Percentiles rank a stretch among this genome's conserved stretches.
phyloP scores from a whole-genome alignment of 2,888 invertebrate genomes.

The Cremastinae sp. region DNA sequence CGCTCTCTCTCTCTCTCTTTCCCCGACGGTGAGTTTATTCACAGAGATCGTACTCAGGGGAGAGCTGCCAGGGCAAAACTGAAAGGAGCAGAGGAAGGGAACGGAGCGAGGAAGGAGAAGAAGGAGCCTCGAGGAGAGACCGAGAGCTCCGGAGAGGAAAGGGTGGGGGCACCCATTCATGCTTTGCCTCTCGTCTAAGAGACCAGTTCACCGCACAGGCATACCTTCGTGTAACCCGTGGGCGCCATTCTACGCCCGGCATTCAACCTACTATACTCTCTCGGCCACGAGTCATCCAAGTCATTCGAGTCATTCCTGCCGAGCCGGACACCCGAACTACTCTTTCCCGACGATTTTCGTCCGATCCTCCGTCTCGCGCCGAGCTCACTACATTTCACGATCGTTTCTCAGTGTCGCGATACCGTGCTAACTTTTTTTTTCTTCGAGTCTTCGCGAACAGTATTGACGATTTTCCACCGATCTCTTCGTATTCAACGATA shows the following conservation, averaged over 20 bases:
- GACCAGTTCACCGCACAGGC: slow-evolving; percentile 76
- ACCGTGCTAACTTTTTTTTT: too few relatives aligned
- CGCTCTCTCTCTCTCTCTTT: slow-evolving; percentile 26
- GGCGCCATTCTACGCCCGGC: slow-evolving; percentile 74
- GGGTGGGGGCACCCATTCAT: slow-evolving; percentile 79
- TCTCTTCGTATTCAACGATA: too few relatives aligned
- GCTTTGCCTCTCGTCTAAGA: slow-evolving; percentile 78
- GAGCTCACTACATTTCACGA: too few relatives aligned
- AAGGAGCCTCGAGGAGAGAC: slow-evolving; percentile 16
- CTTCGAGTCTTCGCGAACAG: too few relatives aligned
- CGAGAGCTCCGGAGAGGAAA: slow-evolving; percentile 37
- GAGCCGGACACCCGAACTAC: slow-evolving; percentile 51
- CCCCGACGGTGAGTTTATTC: slow-evolving; percentile 10
- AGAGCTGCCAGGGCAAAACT: slow-evolving; percentile 44
- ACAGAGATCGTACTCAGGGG: slow-evolving; percentile 15
- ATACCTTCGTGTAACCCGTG: slow-evolving; percentile 76
- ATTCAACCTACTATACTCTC: slow-evolving; percentile 69
- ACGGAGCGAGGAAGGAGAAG: slow-evolving; percentile 30
- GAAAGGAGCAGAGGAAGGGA: slow-evolving; percentile 26
- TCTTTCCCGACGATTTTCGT: too few relatives aligned
- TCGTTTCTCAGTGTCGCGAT: too few relatives aligned
- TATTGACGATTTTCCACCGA: too few relatives aligned
- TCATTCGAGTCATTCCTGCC: slow-evolving; percentile 64
- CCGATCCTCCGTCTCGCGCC: too few relatives aligned
- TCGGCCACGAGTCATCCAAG: slow-evolving; percentile 66